Evolutionary conservation across 2,113 vertebrate species (phyloP).

Genomic region (Scopus umbretta): DNA sequence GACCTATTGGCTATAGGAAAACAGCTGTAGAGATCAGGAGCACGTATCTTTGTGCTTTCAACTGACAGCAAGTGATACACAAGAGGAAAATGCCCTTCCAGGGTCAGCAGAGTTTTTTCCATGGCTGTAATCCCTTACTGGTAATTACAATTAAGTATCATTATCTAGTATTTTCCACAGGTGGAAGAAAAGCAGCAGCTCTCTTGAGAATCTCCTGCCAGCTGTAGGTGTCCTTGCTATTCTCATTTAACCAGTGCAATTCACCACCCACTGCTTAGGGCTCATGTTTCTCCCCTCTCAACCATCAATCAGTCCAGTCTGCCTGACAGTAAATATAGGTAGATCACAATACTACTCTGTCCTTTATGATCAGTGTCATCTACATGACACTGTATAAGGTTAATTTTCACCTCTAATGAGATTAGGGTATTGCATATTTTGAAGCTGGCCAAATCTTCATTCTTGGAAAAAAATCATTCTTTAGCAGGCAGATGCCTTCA

Average conservation of each 20-base stretch:
- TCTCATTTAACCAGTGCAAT: neutral
- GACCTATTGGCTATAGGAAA: neutral
- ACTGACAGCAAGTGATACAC: neutral
- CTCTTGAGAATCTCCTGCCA: neutral
- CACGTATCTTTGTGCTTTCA: neutral
- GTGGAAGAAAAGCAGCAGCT: neutral
- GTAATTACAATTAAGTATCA: neutral
- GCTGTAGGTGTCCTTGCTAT: neutral
- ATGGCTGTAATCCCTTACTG: neutral
- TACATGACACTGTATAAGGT: fast-evolving
- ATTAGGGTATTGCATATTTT: neutral
- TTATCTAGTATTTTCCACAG: neutral
- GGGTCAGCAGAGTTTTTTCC: neutral
- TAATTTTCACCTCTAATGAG: neutral
- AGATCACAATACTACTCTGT: neutral
- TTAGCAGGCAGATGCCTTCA: neutral
- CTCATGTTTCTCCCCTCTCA: neutral
- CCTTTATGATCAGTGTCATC: neutral
- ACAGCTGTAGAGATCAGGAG: neutral
- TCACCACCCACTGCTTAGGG: neutral
- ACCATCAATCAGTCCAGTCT: neutral
- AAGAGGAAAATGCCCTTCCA: neutral
- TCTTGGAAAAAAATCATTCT: neutral
- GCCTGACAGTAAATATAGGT: neutral
- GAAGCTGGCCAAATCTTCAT: neutral